A percentile compares a stretch with the other conserved stretches of the same genome.
These are phyloP conservation scores for Phataginus tetradactyla DNA, from an alignment of 2,797 vertebrate species.

Conservation along the genomic window DNA sequence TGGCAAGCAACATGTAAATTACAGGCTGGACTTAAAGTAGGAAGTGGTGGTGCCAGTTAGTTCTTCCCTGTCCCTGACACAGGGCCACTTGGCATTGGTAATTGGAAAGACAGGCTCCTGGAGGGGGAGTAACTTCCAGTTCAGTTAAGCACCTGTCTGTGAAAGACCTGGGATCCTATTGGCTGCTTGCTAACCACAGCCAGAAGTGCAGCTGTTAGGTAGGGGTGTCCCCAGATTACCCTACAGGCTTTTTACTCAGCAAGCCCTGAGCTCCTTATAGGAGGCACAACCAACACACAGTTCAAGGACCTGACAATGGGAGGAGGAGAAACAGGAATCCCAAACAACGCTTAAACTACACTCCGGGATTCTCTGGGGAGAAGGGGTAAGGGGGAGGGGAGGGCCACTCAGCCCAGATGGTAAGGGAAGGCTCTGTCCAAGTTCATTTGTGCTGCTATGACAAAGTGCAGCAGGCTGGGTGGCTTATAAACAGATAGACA, in stretches of 20 bases:
- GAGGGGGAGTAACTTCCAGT: neutral
- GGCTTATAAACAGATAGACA: neutral
- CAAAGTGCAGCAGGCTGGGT: neutral
- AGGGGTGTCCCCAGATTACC: neutral
- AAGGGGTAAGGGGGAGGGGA: too few species aligned
- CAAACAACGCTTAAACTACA: too few species aligned
- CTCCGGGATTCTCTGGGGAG: accelerated
- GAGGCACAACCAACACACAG: too few species aligned
- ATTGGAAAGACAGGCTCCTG: neutral
- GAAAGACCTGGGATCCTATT: neutral
- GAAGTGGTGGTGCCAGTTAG: neutral
- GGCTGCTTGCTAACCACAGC: neutral
- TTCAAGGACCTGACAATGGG: neutral
- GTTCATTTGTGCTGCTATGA: accelerated
- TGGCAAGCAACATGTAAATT: accelerated
- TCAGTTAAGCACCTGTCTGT: neutral
- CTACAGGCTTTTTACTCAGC: too few species aligned
- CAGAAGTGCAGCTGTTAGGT: neutral
- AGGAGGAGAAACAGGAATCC: neutral
- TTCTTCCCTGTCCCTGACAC: accelerated
- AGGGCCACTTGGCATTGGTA: neutral
- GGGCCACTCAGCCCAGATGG: accelerated
- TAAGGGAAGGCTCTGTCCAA: neutral
- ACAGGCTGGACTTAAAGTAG: neutral
- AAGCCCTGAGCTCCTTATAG: neutral